phyloP scores from a whole-genome alignment of 2,113 vertebrate species.

The Mesitornis unicolor region DNA sequence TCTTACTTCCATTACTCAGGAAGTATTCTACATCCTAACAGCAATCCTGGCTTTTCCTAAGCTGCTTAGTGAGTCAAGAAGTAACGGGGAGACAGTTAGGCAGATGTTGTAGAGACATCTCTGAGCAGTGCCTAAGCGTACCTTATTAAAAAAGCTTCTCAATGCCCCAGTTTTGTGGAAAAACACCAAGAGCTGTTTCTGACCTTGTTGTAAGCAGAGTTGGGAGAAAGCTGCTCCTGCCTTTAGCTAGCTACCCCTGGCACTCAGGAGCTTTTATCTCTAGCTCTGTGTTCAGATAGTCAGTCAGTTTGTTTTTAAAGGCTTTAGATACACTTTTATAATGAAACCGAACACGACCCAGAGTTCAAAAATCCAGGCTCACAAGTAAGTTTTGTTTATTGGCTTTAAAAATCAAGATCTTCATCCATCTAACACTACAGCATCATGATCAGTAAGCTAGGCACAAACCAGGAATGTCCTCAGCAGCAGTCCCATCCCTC shows the following conservation, averaged over 20 bases:
- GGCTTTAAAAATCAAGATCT: not conserved
- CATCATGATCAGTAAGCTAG: not conserved
- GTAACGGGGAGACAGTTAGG: not conserved
- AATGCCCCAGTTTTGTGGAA: not conserved
- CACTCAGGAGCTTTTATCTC: not conserved
- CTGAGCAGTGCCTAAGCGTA: not conserved
- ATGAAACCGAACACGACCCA: not conserved
- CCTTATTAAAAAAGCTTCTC: not conserved
- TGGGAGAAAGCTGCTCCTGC: not conserved
- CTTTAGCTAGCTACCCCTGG: not conserved
- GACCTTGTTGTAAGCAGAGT: not conserved
- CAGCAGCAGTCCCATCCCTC: not conserved
- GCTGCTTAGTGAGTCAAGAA: not conserved
- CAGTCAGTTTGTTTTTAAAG: not conserved
- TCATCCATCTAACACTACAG: not conserved
- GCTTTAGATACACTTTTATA: not conserved
- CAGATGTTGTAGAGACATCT: not conserved
- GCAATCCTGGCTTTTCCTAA: not conserved
- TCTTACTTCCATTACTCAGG: not conserved
- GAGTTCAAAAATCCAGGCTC: not conserved
- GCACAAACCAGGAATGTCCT: not conserved
- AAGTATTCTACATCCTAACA: not conserved
- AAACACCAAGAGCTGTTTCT: not conserved
- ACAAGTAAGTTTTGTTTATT: not conserved
- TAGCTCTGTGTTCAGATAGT: not conserved